Percentiles rank a stretch among this genome's conserved stretches.
These are phyloP conservation scores for Cataglyphis albicans DNA, from an alignment of 2,888 invertebrate genomes.

Conservation along the genomic window DNA sequence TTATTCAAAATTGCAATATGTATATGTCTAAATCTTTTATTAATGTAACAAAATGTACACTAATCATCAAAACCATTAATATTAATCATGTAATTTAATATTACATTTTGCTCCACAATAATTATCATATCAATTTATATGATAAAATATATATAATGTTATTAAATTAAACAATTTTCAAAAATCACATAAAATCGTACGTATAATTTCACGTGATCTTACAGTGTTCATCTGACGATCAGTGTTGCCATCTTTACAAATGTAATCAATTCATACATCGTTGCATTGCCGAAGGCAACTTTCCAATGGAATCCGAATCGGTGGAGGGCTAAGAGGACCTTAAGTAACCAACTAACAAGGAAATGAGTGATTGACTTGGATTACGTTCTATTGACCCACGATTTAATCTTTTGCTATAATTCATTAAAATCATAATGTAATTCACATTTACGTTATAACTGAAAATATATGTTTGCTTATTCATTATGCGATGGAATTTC, in stretches of 20 bases:
- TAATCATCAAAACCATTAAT: background rate
- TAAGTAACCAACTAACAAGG: background rate
- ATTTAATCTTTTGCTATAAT: constrained; percentile 30
- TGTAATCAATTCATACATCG: constrained; percentile 71
- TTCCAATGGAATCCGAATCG: too few relatives aligned
- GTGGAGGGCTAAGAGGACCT: background rate
- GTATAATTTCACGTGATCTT: background rate
- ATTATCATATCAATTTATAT: too few relatives aligned
- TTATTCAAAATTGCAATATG: background rate
- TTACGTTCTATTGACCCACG: constrained; percentile 16
- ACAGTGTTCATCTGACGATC: constrained; percentile 62
- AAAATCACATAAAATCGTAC: background rate
- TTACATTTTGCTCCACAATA: background rate
- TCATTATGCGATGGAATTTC: background rate
- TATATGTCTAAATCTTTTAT: background rate
- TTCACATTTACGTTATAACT: background rate
- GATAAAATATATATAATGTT: background rate
- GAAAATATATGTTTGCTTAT: constrained; percentile 13
- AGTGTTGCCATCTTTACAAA: constrained; percentile 65
- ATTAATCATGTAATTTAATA: constrained; percentile 6
- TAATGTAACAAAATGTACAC: background rate
- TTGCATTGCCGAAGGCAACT: constrained; percentile 60
- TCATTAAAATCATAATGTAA: background rate
- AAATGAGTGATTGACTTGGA: background rate
- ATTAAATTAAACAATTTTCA: background rate